These are phyloP conservation scores for Pocillopora grandis DNA, from an alignment of 92 coral and sea anemone genomes.

Conservation along the genomic window DNA sequence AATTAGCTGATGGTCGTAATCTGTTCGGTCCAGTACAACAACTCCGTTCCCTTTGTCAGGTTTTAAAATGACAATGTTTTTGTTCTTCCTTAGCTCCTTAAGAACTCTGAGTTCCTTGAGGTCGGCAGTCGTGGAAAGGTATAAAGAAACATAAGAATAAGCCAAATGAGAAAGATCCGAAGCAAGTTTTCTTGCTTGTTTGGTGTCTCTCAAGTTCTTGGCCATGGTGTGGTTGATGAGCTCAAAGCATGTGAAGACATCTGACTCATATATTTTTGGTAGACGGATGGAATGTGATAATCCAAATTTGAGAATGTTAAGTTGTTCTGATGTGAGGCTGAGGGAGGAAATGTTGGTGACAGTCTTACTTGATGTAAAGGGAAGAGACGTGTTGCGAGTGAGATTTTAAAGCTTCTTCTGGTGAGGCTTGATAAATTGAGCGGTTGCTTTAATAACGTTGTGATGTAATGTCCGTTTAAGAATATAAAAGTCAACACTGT, in stretches of 20 bases:
- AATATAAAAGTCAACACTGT: slow-evolving; percentile 4
- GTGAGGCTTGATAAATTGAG: slow-evolving; percentile 12
- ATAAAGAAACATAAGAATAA: neutral
- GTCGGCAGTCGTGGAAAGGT: neutral
- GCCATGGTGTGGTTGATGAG: neutral
- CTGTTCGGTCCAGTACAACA: neutral
- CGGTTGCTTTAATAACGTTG: neutral
- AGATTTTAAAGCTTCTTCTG: slow-evolving; percentile 23
- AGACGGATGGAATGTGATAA: slow-evolving; percentile 12
- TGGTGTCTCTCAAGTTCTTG: neutral
- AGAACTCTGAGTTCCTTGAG: neutral
- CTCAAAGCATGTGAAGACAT: neutral
- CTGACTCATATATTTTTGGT: too few species aligned
- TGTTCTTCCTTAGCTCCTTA: neutral
- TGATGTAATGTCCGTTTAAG: neutral
- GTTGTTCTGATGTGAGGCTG: slow-evolving; percentile 31
- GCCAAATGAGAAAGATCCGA: slow-evolving; percentile 5
- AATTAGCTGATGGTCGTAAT: neutral
- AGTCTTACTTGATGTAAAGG: slow-evolving; percentile 26
- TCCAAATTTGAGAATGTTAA: slow-evolving; percentile 26
- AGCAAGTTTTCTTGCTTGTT: neutral
- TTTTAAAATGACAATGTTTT: neutral
- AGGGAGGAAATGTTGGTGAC: slow-evolving; percentile 28
- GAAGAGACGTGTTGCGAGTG: slow-evolving; percentile 23
- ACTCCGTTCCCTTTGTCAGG: neutral